phyloP scores from a whole-genome alignment of 2,797 vertebrate species.

The Amphiprion clarkii region DNA sequence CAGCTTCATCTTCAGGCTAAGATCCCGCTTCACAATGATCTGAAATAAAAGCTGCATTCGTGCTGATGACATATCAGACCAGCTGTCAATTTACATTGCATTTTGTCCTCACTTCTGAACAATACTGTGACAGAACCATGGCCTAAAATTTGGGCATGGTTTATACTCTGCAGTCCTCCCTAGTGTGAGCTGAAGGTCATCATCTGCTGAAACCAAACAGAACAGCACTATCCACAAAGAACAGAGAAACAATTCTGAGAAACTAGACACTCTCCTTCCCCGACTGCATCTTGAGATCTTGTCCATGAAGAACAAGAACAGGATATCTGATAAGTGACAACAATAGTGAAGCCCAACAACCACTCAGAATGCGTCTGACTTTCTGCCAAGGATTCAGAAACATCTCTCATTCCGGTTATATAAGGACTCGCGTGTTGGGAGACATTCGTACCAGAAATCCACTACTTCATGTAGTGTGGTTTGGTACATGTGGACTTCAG shows the following conservation, averaged over 20 bases:
- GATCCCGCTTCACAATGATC: not conserved
- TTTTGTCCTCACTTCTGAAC: not conserved
- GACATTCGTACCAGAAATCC: not conserved
- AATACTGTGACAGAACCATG: not conserved
- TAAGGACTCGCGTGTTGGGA: not conserved
- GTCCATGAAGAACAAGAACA: not conserved
- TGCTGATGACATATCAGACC: not conserved
- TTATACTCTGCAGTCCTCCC: not conserved
- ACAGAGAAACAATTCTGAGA: not conserved
- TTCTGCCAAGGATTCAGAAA: not conserved
- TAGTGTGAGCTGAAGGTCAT: not conserved
- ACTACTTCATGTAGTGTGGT: not conserved
- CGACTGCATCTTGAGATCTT: constrained; percentile 3
- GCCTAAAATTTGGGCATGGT: not conserved
- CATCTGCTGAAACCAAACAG: not conserved
- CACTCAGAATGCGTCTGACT: not conserved
- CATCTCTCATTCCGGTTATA: not conserved
- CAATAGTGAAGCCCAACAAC: not conserved
- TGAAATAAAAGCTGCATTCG: not conserved
- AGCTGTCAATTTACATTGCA: not conserved
- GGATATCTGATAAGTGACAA: not conserved
- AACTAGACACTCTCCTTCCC: not conserved
- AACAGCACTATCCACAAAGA: not conserved
- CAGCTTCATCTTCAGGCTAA: not conserved
- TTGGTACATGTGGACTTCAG: constrained; percentile 4